Conservation (phyloP, 2,797 vertebrate genomes). For the Enteromius afrohamiltoni region DNA sequence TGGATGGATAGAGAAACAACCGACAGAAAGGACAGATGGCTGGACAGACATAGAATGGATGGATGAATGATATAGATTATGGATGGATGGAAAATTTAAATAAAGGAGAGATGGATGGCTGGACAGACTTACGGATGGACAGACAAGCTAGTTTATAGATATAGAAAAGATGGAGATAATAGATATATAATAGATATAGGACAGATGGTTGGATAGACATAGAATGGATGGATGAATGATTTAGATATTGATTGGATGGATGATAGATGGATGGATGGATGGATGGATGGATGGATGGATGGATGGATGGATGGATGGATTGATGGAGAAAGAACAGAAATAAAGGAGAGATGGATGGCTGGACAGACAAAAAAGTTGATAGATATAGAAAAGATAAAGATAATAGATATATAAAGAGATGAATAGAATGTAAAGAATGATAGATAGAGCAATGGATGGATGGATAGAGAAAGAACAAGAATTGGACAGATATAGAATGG, state of each 20-base stretch:
- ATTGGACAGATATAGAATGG: no score
- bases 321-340: background rate
- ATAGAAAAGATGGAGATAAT: no score
- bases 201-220: background rate
- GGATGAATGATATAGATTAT: no score
- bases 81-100: no score
- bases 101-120: background rate
- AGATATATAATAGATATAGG: background rate
- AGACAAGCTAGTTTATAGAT: no score
- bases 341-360: background rate
- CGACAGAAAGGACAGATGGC: background rate
- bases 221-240: no score
- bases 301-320: background rate
- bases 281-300: no score
- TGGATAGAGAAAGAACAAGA: no score
- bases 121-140: no score
- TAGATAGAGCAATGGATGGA: background rate
- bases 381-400: background rate
- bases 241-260: no score
- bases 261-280: background rate
- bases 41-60: no score
- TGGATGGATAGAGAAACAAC: background rate
- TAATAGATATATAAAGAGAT: background rate
- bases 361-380: background rate
- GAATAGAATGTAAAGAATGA: background rate